Percentiles rank a stretch among this genome's conserved stretches.
phyloP scores from a whole-genome alignment of 2,113 vertebrate species.

The Taxidea taxus region DNA sequence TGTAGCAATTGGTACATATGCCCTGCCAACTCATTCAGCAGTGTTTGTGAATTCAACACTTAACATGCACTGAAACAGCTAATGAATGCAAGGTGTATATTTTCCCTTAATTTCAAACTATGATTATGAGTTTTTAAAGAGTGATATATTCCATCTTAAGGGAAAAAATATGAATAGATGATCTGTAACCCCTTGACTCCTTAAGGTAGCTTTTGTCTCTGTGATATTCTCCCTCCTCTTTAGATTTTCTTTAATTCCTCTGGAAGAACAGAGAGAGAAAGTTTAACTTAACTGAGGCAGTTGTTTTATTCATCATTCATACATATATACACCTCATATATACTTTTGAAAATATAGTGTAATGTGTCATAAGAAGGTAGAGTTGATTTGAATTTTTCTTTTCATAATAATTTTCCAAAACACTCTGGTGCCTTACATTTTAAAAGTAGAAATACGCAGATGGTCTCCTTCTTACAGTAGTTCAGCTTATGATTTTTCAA shows the following conservation, averaged over 20 bases:
- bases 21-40: background rate
- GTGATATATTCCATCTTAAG: background rate
- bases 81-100: background rate
- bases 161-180: background rate
- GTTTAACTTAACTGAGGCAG: background rate
- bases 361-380: background rate
- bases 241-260: background rate
- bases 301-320: background rate
- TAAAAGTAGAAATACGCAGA: background rate
- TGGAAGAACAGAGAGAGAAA: background rate
- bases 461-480: background rate
- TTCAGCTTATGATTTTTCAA: background rate
- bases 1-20: background rate
- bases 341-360: background rate
- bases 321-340: background rate
- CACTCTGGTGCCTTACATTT: background rate
- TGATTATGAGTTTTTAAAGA: background rate
- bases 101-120: background rate
- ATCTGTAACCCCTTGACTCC: background rate
- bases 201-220: background rate
- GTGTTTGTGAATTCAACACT: background rate
- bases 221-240: background rate
- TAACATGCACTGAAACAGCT: background rate
- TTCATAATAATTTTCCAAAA: background rate
- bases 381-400: slow-evolving; percentile 4